phyloP scores from a whole-genome alignment of 2,113 vertebrate genomes.

The Danionella cerebrum region DNA sequence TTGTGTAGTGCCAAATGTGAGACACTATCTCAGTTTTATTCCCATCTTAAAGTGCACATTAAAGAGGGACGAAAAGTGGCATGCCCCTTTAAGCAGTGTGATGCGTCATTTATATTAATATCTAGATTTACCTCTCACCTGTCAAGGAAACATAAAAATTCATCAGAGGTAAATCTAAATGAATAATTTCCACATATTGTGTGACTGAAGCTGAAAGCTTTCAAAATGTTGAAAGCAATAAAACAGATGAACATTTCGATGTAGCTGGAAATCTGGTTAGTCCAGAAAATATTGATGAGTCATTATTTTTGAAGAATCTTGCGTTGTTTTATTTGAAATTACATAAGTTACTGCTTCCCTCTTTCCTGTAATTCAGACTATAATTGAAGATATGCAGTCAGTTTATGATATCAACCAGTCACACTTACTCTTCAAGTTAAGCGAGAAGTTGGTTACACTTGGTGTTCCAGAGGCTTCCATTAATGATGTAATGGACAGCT shows the following conservation, averaged over 20 bases:
- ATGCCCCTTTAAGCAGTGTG: neutral
- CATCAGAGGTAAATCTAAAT: neutral
- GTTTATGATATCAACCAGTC: conserved; percentile 16
- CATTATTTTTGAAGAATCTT: neutral
- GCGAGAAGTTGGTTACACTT: conserved; percentile 18
- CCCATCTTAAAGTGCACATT: neutral
- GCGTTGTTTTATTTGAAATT: neutral
- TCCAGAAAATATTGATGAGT: neutral
- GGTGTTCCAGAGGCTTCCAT: conserved; percentile 9
- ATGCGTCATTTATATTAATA: neutral
- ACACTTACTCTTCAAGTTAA: conserved; percentile 17
- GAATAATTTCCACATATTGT: neutral
- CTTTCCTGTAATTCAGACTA: neutral
- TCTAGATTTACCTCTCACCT: neutral
- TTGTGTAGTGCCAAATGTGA: neutral
- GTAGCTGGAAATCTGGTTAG: neutral
- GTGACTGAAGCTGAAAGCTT: neutral
- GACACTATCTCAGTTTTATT: neutral
- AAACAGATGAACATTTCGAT: neutral
- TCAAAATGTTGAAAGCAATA: neutral
- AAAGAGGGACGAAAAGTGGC: neutral
- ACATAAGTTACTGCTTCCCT: neutral
- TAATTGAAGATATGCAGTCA: conserved; percentile 18
- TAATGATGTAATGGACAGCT: conserved; percentile 3
- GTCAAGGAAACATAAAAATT: neutral